These are phyloP conservation scores for Megalops cyprinoides DNA, from an alignment of 2,797 vertebrate species.

Conservation along the genomic window DNA sequence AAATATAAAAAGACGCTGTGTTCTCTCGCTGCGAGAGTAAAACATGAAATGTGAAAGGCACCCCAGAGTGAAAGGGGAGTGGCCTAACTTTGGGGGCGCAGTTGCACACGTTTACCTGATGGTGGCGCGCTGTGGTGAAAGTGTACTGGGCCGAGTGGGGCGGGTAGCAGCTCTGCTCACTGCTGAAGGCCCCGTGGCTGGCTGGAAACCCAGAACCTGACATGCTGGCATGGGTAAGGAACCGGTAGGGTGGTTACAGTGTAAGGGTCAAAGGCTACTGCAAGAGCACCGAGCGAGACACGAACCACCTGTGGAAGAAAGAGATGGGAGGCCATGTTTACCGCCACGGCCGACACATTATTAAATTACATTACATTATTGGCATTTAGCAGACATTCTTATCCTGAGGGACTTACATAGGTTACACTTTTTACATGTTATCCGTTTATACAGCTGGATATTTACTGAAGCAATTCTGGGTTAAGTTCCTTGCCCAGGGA, in stretches of 20 bases:
- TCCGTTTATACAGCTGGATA: too few species aligned
- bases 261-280: conserved; percentile 74
- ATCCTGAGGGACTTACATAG: too few species aligned
- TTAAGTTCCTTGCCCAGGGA: too few species aligned
- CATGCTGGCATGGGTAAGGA: conserved; percentile 65
- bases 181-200: conserved; percentile 95
- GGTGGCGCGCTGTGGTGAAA: conserved; percentile 85
- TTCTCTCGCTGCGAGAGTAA: too few species aligned
- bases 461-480: too few species aligned
- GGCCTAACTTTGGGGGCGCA: neutral
- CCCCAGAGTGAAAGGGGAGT: neutral
- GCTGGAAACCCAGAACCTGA: conserved; percentile 94
- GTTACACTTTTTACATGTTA: too few species aligned
- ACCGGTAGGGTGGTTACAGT: conserved; percentile 56
- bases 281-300: conserved; percentile 80
- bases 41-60: too few species aligned
- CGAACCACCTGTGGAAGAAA: conserved; percentile 74
- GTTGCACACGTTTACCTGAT: conserved; percentile 79
- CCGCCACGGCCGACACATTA: too few species aligned
- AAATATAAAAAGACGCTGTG: too few species aligned
- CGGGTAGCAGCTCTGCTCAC: conserved; percentile 91
- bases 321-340: neutral
- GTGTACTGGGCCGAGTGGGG: conserved; percentile 95
- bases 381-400: too few species aligned
- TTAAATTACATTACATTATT: too few species aligned